Percentiles rank a stretch among this genome's conserved stretches.
phyloP scores from a whole-genome alignment of 2,888 invertebrate species.

The Boloria euphrosyne region DNA sequence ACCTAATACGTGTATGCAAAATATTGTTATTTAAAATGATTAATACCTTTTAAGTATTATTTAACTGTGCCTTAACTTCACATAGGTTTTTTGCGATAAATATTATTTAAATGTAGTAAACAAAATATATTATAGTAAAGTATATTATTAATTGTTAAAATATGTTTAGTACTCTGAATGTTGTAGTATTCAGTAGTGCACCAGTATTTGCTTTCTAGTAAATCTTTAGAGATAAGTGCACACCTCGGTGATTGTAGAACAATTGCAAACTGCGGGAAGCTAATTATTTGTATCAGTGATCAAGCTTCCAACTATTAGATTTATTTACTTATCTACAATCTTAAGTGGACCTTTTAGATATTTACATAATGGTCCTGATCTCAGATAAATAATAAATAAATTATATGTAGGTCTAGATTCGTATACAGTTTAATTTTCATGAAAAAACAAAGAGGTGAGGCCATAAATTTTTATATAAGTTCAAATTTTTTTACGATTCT shows the following conservation, averaged over 20 bases:
- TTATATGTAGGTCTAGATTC: too few relatives aligned
- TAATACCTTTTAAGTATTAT: too few relatives aligned
- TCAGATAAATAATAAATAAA: neutral
- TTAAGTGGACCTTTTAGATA: conserved; percentile 33
- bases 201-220: conserved; percentile 21
- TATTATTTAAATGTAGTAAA: too few relatives aligned
- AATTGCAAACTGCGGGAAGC: conserved; percentile 46
- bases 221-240: conserved; percentile 22
- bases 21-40: too few relatives aligned
- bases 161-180: neutral
- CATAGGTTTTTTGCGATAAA: too few relatives aligned
- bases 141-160: conserved; percentile 2
- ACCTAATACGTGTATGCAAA: too few relatives aligned
- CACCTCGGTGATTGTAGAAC: conserved; percentile 45
- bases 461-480: too few relatives aligned
- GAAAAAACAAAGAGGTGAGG: too few relatives aligned
- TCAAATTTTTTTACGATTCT: too few relatives aligned
- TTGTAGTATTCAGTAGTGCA: conserved; percentile 15
- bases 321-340: conserved; percentile 39
- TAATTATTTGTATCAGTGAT: conserved; percentile 46
- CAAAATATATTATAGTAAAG: too few relatives aligned
- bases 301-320: conserved; percentile 41
- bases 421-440: too few relatives aligned
- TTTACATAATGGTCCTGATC: conserved; percentile 33
- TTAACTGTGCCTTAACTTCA: neutral